Conservation (phyloP, 2,797 vertebrate species). For the Sitta carolinensis region DNA sequence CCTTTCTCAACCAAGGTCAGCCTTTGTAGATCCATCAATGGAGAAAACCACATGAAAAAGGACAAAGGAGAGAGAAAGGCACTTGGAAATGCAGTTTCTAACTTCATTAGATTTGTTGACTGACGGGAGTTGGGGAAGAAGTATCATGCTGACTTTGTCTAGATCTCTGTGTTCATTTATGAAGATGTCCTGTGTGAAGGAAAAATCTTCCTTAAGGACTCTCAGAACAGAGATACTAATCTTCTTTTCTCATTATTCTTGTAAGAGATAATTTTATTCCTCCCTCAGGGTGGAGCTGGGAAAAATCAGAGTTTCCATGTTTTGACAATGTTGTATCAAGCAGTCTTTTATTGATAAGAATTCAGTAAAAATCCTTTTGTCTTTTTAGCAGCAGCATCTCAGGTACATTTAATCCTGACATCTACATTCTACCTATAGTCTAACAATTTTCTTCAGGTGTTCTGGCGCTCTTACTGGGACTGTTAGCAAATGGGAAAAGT, state of each 20-base stretch:
- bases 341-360: not conserved
- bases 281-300: not conserved
- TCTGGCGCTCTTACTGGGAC: not conserved
- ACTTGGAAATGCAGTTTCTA: not conserved
- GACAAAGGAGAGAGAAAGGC: not conserved
- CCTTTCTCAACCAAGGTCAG: not conserved
- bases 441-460: not conserved
- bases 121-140: not conserved
- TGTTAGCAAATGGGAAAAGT: not conserved
- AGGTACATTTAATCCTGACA: not conserved
- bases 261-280: constrained; percentile 10
- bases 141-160: not conserved
- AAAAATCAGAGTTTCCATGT: not conserved
- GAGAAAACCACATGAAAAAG: not conserved
- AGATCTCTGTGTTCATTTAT: constrained; percentile 10
- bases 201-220: constrained; percentile 20
- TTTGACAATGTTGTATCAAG: not conserved
- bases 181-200: constrained; percentile 35
- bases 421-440: not conserved
- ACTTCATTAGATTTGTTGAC: not conserved
- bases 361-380: not conserved
- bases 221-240: constrained; percentile 18
- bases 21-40: not conserved
- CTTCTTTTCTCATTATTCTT: constrained; percentile 42
- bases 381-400: not conserved